A percentile compares a stretch with the other conserved stretches of the same genome.
phyloP scores from a whole-genome alignment of 2,888 invertebrate genomes.

The Callimorpha dominula region DNA sequence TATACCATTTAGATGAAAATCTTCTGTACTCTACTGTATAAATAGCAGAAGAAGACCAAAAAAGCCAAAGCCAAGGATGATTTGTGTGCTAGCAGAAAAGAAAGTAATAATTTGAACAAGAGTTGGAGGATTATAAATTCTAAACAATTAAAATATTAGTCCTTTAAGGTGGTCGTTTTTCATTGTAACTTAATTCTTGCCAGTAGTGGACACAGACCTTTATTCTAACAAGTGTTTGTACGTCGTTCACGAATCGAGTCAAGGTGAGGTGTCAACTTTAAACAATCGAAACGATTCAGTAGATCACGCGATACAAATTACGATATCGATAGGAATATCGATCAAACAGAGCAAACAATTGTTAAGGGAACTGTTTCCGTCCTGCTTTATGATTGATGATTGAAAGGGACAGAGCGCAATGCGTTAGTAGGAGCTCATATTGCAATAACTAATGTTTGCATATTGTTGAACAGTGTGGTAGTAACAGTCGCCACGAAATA shows the following conservation, averaged over 20 bases:
- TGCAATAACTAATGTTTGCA: neutral
- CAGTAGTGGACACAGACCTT: neutral
- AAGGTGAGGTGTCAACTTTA: conserved; percentile 57
- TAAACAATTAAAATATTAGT: neutral
- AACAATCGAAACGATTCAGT: conserved; percentile 52
- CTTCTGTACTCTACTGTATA: neutral
- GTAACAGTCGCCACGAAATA: neutral
- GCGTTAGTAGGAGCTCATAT: neutral
- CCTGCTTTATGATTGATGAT: conserved; percentile 9
- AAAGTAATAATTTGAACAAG: neutral
- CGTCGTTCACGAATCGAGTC: conserved; percentile 40
- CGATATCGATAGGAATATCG: conserved; percentile 40
- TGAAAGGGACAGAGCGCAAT: conserved; percentile 12
- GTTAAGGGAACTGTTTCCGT: conserved; percentile 14
- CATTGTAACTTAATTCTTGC: neutral
- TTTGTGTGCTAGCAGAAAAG: neutral
- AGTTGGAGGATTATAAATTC: neutral
- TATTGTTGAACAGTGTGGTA: neutral
- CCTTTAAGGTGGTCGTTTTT: neutral
- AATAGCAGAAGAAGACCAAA: neutral
- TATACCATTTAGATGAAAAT: neutral
- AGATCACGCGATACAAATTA: conserved; percentile 57
- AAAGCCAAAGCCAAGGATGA: too few species aligned
- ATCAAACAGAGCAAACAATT: conserved; percentile 26
- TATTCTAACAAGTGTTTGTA: conserved; percentile 19